These are phyloP conservation scores for Plagodis pulveraria DNA, from an alignment of 2,888 invertebrate species.

Conservation along the genomic window DNA sequence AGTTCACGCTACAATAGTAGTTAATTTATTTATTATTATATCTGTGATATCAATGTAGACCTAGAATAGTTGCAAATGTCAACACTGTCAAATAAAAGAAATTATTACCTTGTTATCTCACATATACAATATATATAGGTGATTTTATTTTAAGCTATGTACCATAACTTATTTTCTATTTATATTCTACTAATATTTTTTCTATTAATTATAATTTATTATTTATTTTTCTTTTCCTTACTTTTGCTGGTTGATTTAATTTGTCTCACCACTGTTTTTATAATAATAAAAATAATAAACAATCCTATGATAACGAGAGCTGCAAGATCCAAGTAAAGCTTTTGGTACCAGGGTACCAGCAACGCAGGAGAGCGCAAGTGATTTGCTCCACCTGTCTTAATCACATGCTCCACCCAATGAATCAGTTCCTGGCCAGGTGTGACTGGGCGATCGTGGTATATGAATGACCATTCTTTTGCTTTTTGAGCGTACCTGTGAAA, in stretches of 20 bases:
- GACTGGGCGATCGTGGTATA: conserved; percentile 47
- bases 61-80: too few relatives aligned
- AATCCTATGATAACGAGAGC: conserved; percentile 25
- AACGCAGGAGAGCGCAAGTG: conserved; percentile 47
- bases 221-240: conserved; percentile 21
- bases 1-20: too few relatives aligned
- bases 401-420: conserved; percentile 47
- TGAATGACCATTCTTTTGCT: conserved; percentile 43
- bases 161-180: too few relatives aligned
- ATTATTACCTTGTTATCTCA: too few relatives aligned
- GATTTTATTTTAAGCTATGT: too few relatives aligned
- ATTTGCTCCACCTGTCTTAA: conserved; percentile 38
- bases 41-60: too few relatives aligned
- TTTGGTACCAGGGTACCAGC: conserved; percentile 44
- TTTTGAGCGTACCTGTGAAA: conserved; percentile 36
- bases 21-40: too few relatives aligned
- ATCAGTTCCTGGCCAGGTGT: conserved; percentile 41
- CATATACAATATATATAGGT: too few relatives aligned
- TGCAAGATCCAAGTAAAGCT: conserved; percentile 42
- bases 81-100: too few relatives aligned
- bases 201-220: too few relatives aligned
- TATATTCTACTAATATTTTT: too few relatives aligned
- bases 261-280: conserved; percentile 15
- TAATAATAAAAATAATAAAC: conserved; percentile 1
- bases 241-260: conserved; percentile 8